Evolutionary conservation across 2,113 vertebrate genomes (phyloP).

Genomic region (Meriones unguiculatus): DNA sequence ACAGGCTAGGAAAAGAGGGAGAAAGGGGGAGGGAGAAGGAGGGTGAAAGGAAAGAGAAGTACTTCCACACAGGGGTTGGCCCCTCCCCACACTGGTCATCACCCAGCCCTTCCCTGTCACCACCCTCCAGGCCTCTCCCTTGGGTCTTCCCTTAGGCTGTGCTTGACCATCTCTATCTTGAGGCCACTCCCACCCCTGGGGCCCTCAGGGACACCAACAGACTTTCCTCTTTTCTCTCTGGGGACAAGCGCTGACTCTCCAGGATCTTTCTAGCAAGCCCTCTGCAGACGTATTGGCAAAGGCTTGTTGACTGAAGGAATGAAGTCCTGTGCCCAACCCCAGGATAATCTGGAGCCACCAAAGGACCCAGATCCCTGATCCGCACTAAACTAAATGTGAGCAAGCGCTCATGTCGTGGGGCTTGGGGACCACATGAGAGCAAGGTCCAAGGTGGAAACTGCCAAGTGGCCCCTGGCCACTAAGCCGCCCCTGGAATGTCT

Average conservation of each 20-base stretch:
- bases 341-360: neutral
- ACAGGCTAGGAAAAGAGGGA: neutral
- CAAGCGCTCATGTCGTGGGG: rapidly evolving
- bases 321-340: neutral
- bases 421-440: rapidly evolving
- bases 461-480: neutral
- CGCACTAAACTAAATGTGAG: rapidly evolving
- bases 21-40: rapidly evolving
- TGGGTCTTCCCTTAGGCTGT: rapidly evolving
- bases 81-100: neutral
- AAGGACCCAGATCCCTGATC: rapidly evolving
- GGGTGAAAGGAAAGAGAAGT: rapidly evolving
- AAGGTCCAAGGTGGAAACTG: neutral
- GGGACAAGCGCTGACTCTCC: no score
- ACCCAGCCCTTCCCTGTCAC: neutral
- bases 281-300: neutral
- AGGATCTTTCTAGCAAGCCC: rapidly evolving
- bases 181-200: rapidly evolving
- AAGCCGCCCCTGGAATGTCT: slow-evolving; percentile 54
- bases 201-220: rapidly evolving
- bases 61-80: neutral
- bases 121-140: neutral
- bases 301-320: neutral
- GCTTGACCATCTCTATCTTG: neutral
- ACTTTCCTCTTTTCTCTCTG: rapidly evolving